Percentiles rank a stretch among this genome's conserved stretches.
Conservation (phyloP, 2,888 invertebrate species). For the Cyclophora punctaria region DNA sequence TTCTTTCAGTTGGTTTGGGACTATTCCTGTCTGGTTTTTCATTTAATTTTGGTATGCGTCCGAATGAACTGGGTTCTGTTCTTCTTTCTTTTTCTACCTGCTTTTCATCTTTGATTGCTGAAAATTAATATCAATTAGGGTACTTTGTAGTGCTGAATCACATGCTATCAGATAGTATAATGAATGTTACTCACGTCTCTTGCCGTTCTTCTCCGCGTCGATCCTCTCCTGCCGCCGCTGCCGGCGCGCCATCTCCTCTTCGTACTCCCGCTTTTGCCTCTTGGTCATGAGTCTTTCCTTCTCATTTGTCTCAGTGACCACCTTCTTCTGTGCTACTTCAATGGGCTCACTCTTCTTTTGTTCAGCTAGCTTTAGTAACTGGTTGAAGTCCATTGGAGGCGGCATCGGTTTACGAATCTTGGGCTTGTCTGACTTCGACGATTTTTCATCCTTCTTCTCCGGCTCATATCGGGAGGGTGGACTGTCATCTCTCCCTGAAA, state of each 20-base stretch:
- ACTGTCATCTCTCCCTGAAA: constrained; percentile 33
- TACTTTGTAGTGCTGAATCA: no score
- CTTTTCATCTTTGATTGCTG: constrained; percentile 46
- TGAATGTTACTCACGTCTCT: constrained; percentile 32
- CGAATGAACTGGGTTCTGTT: constrained; percentile 43
- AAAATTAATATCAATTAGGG: background rate
- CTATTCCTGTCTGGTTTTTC: constrained; percentile 43
- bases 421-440: constrained; percentile 57
- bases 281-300: constrained; percentile 86
- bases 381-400: constrained; percentile 85
- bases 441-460: constrained; percentile 54
- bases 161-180: no score
- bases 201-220: constrained; percentile 46
- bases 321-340: constrained; percentile 49
- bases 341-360: constrained; percentile 89
- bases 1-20: constrained; percentile 30
- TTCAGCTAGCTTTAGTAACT: constrained; percentile 86
- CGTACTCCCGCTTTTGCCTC: constrained; percentile 83
- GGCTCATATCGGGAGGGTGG: constrained; percentile 54
- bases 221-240: constrained; percentile 58
- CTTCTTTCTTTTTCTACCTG: constrained; percentile 46
- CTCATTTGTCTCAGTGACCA: constrained; percentile 62
- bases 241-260: constrained; percentile 81
- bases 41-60: constrained; percentile 72
- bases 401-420: constrained; percentile 78